Evolutionary conservation across 2,888 invertebrate species (phyloP), one percentile per base, ranked within the genome.

Genomic region (Lasioglossum vierecki): DNA sequence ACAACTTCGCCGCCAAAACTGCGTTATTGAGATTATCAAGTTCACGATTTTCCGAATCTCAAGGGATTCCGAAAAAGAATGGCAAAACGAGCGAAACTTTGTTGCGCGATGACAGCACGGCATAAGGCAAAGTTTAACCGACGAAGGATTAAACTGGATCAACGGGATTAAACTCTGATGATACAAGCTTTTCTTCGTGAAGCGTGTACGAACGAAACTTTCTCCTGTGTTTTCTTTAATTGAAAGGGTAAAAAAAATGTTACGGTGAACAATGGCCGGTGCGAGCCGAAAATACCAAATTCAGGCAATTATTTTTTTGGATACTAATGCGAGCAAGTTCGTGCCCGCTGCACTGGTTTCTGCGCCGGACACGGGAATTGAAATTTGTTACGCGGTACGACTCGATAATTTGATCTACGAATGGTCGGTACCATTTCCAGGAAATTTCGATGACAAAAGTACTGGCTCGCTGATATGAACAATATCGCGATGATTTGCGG

Each of bases 331-430:
- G 71, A 53, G 30, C 60, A 70, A 74, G 60, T 68, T 71, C 78
- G 68, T 78, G 53, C 70, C 57, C 78, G 76, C 26, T 72, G 78
- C 63, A 49, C 44, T 70, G 63, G 60, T 77, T 73, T 35, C 53
- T 73, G 78, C 85, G 71, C 15, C 46, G 53, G 70, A 18, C n/a
- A 44, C 70, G 75, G 26, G 35, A 30, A 49, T 22, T 75, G 60
- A 49, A 82, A 78, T 80, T 82, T 72, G 63, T 63, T 78, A 80
- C 74, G 76, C 78, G 75, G 46, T 13, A 68, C 68, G 76, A 84
- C 60, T 79, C 87, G 74, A 87, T 87, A 81, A 88, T 83, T 71
- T 73, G 82, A 84, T 88, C 82, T 84, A 76, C 26, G 49, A 76
- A 57, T 26, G 63, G 44, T 41, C 49, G 49, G 53, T n/a, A 53